Evolutionary conservation across 1,140 invertebrate genomes (phyloP).

Genomic region (Temnothorax longispinosus): DNA sequence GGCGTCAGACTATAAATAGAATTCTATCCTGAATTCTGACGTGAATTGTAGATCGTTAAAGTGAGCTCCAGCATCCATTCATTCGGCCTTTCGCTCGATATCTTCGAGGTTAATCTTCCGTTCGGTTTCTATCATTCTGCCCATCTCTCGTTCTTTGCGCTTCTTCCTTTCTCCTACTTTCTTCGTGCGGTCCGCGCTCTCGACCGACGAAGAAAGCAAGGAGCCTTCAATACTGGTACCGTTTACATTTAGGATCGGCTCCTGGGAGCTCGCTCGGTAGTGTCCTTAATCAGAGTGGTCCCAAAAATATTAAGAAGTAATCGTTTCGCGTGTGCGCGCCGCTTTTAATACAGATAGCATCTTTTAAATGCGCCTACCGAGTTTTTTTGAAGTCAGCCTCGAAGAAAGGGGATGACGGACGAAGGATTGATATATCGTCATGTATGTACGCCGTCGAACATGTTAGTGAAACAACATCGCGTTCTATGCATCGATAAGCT

Average conservation of each 20-base stretch:
- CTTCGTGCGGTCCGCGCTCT: neutral
- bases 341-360: slow-evolving; percentile 27
- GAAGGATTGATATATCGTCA: slow-evolving; percentile 13
- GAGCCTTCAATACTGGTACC: slow-evolving; percentile 62
- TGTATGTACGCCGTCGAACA: slow-evolving; percentile 27
- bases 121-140: slow-evolving; percentile 12
- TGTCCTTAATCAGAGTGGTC: slow-evolving; percentile 73
- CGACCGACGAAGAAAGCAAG: slow-evolving; percentile 43
- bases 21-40: neutral
- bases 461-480: neutral
- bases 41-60: neutral
- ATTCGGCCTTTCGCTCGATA: slow-evolving; percentile 12
- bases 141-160: slow-evolving; percentile 1
- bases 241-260: slow-evolving; percentile 56
- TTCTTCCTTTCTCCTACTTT: neutral
- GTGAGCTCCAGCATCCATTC: neutral
- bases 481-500: neutral
- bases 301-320: slow-evolving; percentile 74
- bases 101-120: slow-evolving; percentile 40
- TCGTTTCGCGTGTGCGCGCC: slow-evolving; percentile 43
- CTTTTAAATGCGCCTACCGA: slow-evolving; percentile 52
- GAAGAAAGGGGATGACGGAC: neutral
- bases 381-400: slow-evolving; percentile 17
- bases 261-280: slow-evolving; percentile 48
- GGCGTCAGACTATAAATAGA: neutral